Conservation (phyloP, 1,140 invertebrate genomes). For the Philaenus spumarius region DNA sequence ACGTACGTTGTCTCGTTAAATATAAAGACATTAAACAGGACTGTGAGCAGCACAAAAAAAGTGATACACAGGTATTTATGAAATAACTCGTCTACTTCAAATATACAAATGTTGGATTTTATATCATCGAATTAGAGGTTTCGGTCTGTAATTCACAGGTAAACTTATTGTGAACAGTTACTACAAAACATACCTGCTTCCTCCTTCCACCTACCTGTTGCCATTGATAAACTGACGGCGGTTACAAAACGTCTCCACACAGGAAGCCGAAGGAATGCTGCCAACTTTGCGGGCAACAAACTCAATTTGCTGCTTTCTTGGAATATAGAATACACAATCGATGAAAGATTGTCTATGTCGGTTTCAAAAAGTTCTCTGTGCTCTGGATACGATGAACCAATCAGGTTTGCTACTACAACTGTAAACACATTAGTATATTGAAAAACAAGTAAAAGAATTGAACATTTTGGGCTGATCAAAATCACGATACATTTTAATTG, state of each 20-base stretch:
- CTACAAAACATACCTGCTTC: too few species aligned
- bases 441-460: too few species aligned
- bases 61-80: too few species aligned
- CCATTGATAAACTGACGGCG: constrained; percentile 55
- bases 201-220: constrained; percentile 28
- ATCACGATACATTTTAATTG: neutral
- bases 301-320: constrained; percentile 59
- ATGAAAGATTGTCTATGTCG: constrained; percentile 48
- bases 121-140: too few species aligned
- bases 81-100: too few species aligned
- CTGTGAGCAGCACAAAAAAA: too few species aligned
- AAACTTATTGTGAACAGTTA: too few species aligned
- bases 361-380: constrained; percentile 36
- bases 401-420: constrained; percentile 63
- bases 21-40: too few species aligned
- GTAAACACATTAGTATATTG: constrained; percentile 21
- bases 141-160: too few species aligned
- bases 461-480: too few species aligned
- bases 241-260: constrained; percentile 67
- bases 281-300: constrained; percentile 56
- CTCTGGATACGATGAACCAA: constrained; percentile 48
- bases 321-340: constrained; percentile 65
- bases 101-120: too few species aligned
- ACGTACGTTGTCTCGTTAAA: too few species aligned
- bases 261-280: constrained; percentile 52